Evolutionary conservation across 2,888 invertebrate genomes (phyloP), one percentile per base, ranked within the genome.

Genomic region (Orthonevra nobilis): DNA sequence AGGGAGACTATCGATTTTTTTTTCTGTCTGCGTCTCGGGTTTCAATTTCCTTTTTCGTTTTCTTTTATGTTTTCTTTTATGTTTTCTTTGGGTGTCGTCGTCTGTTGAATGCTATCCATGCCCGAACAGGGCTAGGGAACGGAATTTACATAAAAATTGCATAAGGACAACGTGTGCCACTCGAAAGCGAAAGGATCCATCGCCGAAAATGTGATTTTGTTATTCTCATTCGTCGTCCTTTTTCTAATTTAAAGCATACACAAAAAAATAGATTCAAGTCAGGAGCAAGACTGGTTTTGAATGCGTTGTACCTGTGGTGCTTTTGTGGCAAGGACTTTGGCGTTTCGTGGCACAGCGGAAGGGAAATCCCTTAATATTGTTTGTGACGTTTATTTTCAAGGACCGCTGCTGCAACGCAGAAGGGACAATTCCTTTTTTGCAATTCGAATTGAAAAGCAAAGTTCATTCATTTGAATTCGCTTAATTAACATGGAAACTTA

Each of bases 391-490:
- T 50, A 14, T 58, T 58, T 63, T 40, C 6, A 23, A 40, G 42
- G 34, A 64, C 34, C 32, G 6, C 17, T 38, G 46, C 23, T 14
- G 64, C 15, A 32, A 52, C 5, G 7, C 19, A 23, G 10, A 2
- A 10, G 28, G 44, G 44, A 23, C 50, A 30, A 38, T 58, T 46
- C 28, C 20, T 61, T 28, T 60, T 42, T 50, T 56, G 60, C 40
- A 46, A 54, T 48, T 68, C 44, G 58, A 75, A 56, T 66, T 42
- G 42, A 64, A 52, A 66, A 66, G 36, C 32, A 44, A 58, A 60
- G 44, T 63, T 58, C 38, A 52, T 72, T 60, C 54, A 38, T 64
- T 77, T 66, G 52, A 72, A 79, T 72, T 79, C 64, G 77, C 77
- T 79, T 79, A 79, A 79, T 79, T 79, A 73, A 79, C 54, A 36